Percentiles rank a stretch among this genome's conserved stretches.
These are phyloP conservation scores for Platerodrilus igneus DNA, from an alignment of 2,888 invertebrate species.

Conservation along the genomic window DNA sequence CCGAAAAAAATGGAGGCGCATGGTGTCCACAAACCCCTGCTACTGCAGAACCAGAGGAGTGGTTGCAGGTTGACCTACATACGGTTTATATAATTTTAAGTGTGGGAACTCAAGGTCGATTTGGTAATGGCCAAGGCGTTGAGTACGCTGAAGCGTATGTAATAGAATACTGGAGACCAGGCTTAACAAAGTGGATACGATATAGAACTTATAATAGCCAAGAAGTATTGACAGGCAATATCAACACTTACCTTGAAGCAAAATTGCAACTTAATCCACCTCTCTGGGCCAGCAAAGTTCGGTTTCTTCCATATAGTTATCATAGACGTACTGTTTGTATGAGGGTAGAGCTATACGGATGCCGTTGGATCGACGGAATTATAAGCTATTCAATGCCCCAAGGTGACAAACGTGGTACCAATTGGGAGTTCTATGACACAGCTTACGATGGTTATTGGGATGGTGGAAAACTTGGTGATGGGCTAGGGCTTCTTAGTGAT, in stretches of 20 bases:
- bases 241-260: constrained; percentile 79
- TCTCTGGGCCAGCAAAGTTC: constrained; percentile 78
- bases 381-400: constrained; percentile 87
- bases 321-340: constrained; percentile 84
- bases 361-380: constrained; percentile 78
- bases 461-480: constrained; percentile 67
- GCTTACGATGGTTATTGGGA: constrained; percentile 84
- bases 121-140: constrained; percentile 85
- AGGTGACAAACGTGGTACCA: constrained; percentile 75
- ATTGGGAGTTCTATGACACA: constrained; percentile 77
- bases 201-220: constrained; percentile 66
- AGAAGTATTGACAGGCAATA: constrained; percentile 79
- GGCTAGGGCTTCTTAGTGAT: constrained; percentile 81
- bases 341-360: constrained; percentile 87
- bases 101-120: constrained; percentile 80
- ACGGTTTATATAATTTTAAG: constrained; percentile 76
- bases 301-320: constrained; percentile 80
- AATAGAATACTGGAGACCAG: constrained; percentile 79
- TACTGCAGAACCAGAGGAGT: constrained; percentile 70
- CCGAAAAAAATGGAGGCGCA: constrained; percentile 80
- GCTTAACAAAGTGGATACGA: constrained; percentile 75
- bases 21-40: constrained; percentile 87
- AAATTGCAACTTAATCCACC: constrained; percentile 75
- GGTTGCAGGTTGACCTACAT: constrained; percentile 77
- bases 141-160: constrained; percentile 82